Evolutionary conservation across 2,113 vertebrate genomes (phyloP).

Genomic region (Anser brachyrhynchus): DNA sequence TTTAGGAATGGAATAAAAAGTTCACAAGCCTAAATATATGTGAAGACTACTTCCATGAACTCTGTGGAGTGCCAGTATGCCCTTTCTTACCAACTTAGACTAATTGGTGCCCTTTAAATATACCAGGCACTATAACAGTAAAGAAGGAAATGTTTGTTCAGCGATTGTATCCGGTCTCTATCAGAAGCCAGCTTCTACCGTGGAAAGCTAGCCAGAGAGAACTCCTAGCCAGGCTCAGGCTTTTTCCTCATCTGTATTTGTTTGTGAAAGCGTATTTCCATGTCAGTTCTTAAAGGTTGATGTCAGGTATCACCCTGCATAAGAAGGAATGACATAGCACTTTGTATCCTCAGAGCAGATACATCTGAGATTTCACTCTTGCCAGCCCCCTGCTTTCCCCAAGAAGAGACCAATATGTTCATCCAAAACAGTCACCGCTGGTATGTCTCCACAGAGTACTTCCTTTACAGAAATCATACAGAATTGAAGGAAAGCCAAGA

Average conservation of each 20-base stretch:
- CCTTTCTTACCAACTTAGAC: not conserved
- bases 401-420: not conserved
- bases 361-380: not conserved
- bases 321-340: not conserved
- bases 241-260: not conserved
- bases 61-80: not conserved
- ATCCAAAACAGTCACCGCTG: not conserved
- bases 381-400: not conserved
- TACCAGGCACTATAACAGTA: not conserved
- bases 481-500: slow-evolving; percentile 15
- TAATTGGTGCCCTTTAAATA: not conserved
- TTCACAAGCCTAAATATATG: not conserved
- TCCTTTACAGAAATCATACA: not conserved
- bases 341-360: not conserved
- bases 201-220: not conserved
- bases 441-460: not conserved
- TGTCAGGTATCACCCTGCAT: not conserved
- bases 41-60: not conserved
- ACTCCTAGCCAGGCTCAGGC: not conserved
- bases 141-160: not conserved
- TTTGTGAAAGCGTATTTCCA: not conserved
- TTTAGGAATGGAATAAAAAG: not conserved
- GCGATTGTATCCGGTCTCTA: not conserved
- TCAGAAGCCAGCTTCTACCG: not conserved
- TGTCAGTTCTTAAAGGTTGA: not conserved